These are phyloP conservation scores for Heliconius nattereri DNA, from an alignment of 1,140 invertebrate species.

Conservation along the genomic window DNA sequence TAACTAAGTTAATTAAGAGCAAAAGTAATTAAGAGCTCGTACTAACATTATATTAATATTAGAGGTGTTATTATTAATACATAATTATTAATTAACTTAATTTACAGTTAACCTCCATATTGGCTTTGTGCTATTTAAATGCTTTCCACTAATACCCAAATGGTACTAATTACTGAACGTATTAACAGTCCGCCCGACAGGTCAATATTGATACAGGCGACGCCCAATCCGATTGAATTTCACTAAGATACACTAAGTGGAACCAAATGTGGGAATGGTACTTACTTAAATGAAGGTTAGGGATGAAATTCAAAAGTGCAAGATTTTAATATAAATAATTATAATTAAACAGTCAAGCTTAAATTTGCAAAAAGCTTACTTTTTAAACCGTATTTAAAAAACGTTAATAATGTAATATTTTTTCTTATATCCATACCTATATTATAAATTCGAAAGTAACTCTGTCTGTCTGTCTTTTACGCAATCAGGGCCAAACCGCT, in stretches of 20 bases:
- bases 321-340: neutral
- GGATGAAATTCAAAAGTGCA: neutral
- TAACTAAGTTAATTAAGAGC: neutral
- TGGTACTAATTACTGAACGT: conserved; percentile 7
- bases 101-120: neutral
- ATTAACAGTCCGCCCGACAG: neutral
- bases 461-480: too few relatives aligned
- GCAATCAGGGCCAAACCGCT: too few relatives aligned
- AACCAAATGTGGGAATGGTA: neutral
- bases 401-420: too few relatives aligned
- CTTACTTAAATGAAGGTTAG: neutral
- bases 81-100: neutral
- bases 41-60: neutral
- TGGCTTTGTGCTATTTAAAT: conserved; percentile 2
- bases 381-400: too few relatives aligned
- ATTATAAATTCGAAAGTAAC: too few relatives aligned
- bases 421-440: too few relatives aligned
- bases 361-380: too few relatives aligned
- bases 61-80: neutral
- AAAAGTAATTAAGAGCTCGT: neutral
- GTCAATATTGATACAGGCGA: conserved; percentile 11
- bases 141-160: neutral
- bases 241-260: conserved; percentile 1
- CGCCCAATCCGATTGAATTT: conserved; percentile 3
- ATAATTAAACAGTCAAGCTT: too few relatives aligned